A percentile compares a stretch with the other conserved stretches of the same genome.
Conservation (phyloP, 2,797 vertebrate species). For the Pipistrellus nathusii region DNA sequence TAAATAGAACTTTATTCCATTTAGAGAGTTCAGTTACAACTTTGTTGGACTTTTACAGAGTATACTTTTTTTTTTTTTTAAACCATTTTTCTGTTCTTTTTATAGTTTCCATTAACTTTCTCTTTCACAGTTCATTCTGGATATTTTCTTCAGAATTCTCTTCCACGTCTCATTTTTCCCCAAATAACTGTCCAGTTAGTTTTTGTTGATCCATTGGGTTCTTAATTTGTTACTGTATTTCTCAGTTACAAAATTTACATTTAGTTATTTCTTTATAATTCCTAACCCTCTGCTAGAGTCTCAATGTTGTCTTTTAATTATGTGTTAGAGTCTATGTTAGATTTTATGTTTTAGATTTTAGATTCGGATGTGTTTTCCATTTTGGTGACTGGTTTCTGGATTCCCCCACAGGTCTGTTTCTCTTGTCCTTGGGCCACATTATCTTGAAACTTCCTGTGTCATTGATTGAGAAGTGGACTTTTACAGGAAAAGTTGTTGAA, state of each 20-base stretch:
- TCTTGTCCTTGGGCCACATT: neutral
- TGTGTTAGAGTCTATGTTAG: neutral
- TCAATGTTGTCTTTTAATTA: neutral
- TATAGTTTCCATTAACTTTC: neutral
- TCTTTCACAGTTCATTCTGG: neutral
- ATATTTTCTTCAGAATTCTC: slow-evolving; percentile 14
- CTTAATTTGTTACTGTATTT: slow-evolving; percentile 20
- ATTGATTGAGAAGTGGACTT: neutral
- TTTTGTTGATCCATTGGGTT: neutral
- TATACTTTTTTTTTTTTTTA: neutral
- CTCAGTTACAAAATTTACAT: neutral
- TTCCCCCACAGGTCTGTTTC: neutral
- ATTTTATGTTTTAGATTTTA: neutral
- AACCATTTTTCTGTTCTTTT: neutral
- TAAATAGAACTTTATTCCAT: neutral
- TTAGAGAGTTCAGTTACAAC: neutral
- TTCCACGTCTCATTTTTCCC: neutral
- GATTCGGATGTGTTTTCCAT: neutral
- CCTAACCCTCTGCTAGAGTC: neutral
- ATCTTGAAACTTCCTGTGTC: neutral
- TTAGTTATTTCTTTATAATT: slow-evolving; percentile 16
- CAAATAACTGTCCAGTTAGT: neutral
- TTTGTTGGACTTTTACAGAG: neutral
- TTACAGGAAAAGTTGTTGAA: neutral
- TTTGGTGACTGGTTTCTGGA: neutral